A percentile compares a stretch with the other conserved stretches of the same genome.
Conservation (phyloP, 1,140 invertebrate genomes). For the Eumeta japonica region DNA sequence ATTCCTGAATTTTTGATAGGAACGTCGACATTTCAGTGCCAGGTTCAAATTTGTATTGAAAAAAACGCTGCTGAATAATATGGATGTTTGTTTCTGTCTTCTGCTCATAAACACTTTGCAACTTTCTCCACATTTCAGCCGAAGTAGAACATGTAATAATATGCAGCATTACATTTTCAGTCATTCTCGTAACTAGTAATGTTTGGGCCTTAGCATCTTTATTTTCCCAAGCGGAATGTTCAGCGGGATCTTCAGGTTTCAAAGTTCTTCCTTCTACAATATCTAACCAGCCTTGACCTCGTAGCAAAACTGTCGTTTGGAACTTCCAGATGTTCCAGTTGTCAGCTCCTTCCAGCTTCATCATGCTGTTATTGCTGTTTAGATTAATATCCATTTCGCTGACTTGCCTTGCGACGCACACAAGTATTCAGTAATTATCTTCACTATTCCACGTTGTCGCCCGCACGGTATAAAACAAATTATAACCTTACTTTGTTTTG, state of each 20-base stretch:
- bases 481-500: too few relatives aligned
- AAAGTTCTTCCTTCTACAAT: neutral
- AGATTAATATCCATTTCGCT: neutral
- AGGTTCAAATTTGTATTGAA: conserved; percentile 12
- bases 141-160: conserved; percentile 24
- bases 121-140: conserved; percentile 33
- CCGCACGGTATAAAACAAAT: too few relatives aligned
- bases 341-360: neutral
- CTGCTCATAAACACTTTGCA: conserved; percentile 31
- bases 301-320: neutral
- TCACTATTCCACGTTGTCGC: neutral
- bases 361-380: neutral
- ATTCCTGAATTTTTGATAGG: conserved; percentile 5
- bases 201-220: neutral
- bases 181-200: conserved; percentile 17
- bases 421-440: too few relatives aligned
- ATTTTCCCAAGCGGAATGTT: neutral
- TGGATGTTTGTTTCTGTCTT: conserved; percentile 27
- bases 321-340: conserved; percentile 4
- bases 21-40: neutral
- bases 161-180: conserved; percentile 16
- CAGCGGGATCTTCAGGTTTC: neutral
- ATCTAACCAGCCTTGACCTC: neutral
- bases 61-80: conserved; percentile 26
- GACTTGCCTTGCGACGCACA: neutral